Base-by-base conservation (phyloP, 2,888 invertebrate genomes). In the Drosophila ochracea region DNA sequence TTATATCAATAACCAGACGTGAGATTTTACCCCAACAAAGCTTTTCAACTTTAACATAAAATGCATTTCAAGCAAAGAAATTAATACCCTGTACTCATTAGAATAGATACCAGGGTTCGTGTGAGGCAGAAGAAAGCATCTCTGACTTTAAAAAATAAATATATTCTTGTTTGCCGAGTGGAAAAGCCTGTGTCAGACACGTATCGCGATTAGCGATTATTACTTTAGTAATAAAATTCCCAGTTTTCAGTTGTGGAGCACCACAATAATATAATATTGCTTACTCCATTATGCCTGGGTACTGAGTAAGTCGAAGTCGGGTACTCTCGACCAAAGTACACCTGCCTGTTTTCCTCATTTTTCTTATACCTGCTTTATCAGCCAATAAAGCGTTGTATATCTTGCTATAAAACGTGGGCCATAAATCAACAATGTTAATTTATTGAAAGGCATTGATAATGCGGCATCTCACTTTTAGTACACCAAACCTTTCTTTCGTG, bases 381-480 rank as follows among this genome's bases (percentile, higher is more conserved):
- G 61, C 57, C 61, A 78, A 80, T 72, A 62, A 73, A 65, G 72
- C 70, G 71, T 73, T 89, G 69, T 76, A 72, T 73, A 64, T 65
- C 49, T 62, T 54, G 67, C 70, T 76, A 83, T 75, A 84, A 88
- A 88, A 83, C 64, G 50, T 63, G 71, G 65, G 58, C 65, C 73
- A 89, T 84, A 89, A 84, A 89, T 89, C 75, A 71, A 55, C 63
- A 53, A 63, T 72, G 70, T 66, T 70, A 83, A 82, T 80, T 79
- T 80, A 89, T 89, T 86, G 82, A 76, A 69, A 77, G 68, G 50
- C 79, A 30, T 62, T 80, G 80, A 84, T 76, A 84, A 84, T 65
- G 54, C 61, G 69, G 68, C 72, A 70, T 74, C 50, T 57, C 41
- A 50, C 60, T 43, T 52, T n/a, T 19, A 41, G 3, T 11, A 16